Evolutionary conservation across 2,888 invertebrate genomes (phyloP).

Genomic region (Panzeria rudis): DNA sequence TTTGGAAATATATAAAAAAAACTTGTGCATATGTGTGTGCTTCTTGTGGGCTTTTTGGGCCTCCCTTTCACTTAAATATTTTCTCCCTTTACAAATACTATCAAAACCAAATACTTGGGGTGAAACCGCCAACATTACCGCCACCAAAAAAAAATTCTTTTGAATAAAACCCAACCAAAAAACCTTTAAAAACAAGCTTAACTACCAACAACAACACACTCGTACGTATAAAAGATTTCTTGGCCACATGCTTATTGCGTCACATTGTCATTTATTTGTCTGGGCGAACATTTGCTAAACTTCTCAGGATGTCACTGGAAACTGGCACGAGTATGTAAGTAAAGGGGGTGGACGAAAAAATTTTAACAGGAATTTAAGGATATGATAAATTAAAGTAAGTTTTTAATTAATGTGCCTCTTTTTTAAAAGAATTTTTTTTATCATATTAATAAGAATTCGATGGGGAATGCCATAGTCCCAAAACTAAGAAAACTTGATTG

Average conservation of each 20-base stretch:
- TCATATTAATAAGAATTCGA: too few relatives aligned
- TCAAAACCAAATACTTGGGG: conserved; percentile 54
- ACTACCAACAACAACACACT: conserved; percentile 45
- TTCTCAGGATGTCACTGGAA: conserved; percentile 58
- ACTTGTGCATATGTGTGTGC: too few relatives aligned
- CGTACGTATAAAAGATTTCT: conserved; percentile 40
- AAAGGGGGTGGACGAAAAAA: conserved; percentile 12
- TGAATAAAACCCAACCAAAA: conserved; percentile 23
- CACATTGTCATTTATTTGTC: conserved; percentile 57
- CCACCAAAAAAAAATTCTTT: conserved; percentile 18
- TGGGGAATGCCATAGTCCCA: too few relatives aligned
- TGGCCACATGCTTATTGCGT: conserved; percentile 69
- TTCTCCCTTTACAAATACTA: neutral
- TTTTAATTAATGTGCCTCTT: too few relatives aligned
- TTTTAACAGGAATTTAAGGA: neutral
- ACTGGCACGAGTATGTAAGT: neutral
- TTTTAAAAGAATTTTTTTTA: too few relatives aligned
- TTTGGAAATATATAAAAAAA: too few relatives aligned
- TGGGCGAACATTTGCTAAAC: conserved; percentile 63
- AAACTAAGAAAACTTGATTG: too few relatives aligned
- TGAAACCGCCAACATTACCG: conserved; percentile 61
- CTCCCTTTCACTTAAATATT: neutral
- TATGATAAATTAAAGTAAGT: too few relatives aligned
- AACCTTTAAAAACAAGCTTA: conserved; percentile 56
- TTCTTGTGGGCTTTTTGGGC: neutral